Conservation (phyloP, 2,888 invertebrate genomes). For the Oligia latruncula region DNA sequence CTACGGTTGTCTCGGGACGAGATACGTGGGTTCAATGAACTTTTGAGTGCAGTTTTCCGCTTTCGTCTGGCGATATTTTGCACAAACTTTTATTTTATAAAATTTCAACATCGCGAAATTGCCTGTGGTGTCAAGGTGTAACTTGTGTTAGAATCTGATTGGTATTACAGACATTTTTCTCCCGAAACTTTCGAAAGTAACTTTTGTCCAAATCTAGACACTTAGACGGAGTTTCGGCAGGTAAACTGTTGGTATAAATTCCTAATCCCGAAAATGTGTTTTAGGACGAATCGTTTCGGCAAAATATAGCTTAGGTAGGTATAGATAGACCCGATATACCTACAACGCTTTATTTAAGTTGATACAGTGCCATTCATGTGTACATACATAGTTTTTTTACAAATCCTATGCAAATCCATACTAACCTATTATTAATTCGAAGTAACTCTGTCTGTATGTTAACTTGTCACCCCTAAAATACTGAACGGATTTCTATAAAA, state of each 20-base stretch:
- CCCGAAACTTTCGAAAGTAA: conserved; percentile 36
- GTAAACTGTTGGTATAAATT: conserved; percentile 1
- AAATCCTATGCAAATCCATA: neutral
- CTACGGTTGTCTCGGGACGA: conserved; percentile 26
- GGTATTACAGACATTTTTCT: conserved; percentile 41
- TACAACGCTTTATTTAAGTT: neutral
- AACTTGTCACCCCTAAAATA: neutral
- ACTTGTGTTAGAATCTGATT: conserved; percentile 37
- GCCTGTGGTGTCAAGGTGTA: conserved; percentile 23
- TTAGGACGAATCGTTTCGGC: neutral
- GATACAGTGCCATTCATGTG: neutral
- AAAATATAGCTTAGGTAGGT: neutral
- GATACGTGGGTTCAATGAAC: conserved; percentile 53
- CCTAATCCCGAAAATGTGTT: neutral
- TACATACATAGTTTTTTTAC: neutral
- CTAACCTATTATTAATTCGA: no score
- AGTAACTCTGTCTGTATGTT: neutral
- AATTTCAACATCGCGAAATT: conserved; percentile 42
- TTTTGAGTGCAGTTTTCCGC: conserved; percentile 51
- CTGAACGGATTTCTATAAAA: neutral
- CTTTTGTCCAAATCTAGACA: conserved; percentile 28
- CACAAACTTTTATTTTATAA: conserved; percentile 26
- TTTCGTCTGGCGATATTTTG: conserved; percentile 54
- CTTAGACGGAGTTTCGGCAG: neutral
- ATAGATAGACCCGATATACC: neutral